Conservation (phyloP, 2,113 vertebrate genomes). For the Circaetus gallicus region DNA sequence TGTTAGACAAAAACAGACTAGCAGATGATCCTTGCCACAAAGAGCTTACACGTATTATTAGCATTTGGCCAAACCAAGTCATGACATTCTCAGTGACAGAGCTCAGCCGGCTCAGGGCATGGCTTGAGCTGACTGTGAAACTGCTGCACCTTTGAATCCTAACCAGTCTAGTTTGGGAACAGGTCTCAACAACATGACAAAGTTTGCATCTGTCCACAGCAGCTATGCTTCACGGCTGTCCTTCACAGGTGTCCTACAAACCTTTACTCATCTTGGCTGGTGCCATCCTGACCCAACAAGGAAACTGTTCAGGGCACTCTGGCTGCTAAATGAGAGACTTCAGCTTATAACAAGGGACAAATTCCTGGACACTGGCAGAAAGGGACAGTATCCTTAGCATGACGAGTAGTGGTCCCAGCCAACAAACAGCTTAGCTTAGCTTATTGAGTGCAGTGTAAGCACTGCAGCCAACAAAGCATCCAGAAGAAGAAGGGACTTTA, state of each 20-base stretch:
- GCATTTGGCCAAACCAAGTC: constrained; percentile 26
- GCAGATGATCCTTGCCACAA: constrained; percentile 32
- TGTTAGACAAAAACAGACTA: constrained; percentile 57
- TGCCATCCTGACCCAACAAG: neutral
- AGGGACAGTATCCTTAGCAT: neutral
- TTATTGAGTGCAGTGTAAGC: neutral
- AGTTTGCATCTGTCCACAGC: neutral
- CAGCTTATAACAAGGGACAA: neutral
- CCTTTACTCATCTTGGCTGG: neutral
- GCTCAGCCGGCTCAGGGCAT: neutral
- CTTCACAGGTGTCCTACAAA: neutral
- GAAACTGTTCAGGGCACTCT: neutral
- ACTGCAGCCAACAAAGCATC: neutral
- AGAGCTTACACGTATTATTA: constrained; percentile 39
- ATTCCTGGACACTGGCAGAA: neutral
- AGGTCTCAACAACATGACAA: neutral
- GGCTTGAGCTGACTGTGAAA: neutral
- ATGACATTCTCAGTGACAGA: constrained; percentile 1
- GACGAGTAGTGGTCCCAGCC: neutral
- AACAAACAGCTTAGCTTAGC: neutral
- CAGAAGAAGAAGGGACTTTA: neutral
- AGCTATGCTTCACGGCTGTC: neutral
- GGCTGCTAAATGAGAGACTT: neutral
- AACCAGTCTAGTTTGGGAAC: neutral
- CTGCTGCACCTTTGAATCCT: neutral